Percentiles rank a stretch among this genome's conserved stretches.
phyloP scores from a whole-genome alignment of 2,113 vertebrate species.

The Ariopsis seemanni region DNA sequence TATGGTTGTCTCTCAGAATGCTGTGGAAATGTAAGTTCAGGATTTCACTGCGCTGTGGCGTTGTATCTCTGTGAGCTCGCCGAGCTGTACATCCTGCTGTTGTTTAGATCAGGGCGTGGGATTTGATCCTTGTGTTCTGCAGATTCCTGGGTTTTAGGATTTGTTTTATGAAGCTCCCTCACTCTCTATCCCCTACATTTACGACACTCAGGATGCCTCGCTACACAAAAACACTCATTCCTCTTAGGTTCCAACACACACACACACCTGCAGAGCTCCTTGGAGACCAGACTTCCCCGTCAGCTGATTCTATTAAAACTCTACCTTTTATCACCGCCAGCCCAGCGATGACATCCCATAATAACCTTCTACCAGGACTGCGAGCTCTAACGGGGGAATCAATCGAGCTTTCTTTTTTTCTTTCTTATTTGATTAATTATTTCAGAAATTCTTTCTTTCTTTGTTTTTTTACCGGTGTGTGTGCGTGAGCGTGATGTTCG shows the following conservation, averaged over 20 bases:
- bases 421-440: neutral
- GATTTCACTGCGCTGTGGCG: neutral
- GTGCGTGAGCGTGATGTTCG: slow-evolving; percentile 48
- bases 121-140: no score
- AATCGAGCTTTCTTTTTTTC: neutral
- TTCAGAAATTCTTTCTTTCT: neutral
- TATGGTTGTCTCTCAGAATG: neutral
- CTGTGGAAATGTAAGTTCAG: neutral
- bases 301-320: slow-evolving; percentile 18
- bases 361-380: neutral
- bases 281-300: slow-evolving; percentile 1
- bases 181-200: neutral
- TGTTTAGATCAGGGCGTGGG: neutral
- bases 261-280: neutral
- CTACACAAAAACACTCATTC: neutral
- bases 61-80: neutral
- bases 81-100: neutral
- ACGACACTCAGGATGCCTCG: neutral
- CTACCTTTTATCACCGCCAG: neutral
- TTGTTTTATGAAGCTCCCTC: neutral
- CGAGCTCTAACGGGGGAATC: neutral
- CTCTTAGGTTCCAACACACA: neutral
- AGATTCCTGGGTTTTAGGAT: neutral
- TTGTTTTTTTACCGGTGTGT: neutral
- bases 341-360: neutral